phyloP scores from a whole-genome alignment of 2,888 invertebrate species.

The Lacanobia oleracea region DNA sequence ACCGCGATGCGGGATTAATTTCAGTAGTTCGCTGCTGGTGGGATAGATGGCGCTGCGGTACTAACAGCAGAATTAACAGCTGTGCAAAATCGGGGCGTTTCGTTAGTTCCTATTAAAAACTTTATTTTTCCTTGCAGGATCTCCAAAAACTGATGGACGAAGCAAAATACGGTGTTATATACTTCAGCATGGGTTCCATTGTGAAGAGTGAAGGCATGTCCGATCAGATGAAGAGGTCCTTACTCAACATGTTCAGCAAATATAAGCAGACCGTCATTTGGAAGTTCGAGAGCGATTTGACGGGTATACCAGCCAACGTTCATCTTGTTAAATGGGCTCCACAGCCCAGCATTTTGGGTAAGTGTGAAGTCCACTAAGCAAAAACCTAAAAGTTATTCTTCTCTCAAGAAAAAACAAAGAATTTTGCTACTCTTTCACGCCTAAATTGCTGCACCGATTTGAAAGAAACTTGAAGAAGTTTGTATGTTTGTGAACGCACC shows the following conservation, averaged over 20 bases:
- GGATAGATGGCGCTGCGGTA: too few relatives aligned
- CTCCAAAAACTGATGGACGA: constrained; percentile 78
- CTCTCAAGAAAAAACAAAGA: background rate
- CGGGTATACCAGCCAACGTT: constrained; percentile 76
- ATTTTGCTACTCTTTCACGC: too few relatives aligned
- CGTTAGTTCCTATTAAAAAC: background rate
- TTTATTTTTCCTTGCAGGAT: constrained; percentile 67
- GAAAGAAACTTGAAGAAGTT: too few relatives aligned
- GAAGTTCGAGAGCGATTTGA: constrained; percentile 80
- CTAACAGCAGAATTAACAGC: too few relatives aligned
- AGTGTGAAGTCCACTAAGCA: constrained; percentile 25
- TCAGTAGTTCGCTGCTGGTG: too few relatives aligned
- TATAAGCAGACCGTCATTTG: constrained; percentile 81
- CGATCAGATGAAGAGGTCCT: constrained; percentile 70
- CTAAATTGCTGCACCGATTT: too few relatives aligned
- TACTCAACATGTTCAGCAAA: constrained; percentile 76
- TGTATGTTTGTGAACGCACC: too few relatives aligned
- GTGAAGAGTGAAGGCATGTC: constrained; percentile 74
- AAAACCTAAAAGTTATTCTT: background rate
- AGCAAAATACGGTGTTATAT: constrained; percentile 76
- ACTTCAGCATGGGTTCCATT: constrained; percentile 80
- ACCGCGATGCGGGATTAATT: too few relatives aligned
- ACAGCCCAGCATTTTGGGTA: constrained; percentile 77
- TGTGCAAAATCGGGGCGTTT: too few relatives aligned
- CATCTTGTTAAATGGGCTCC: constrained; percentile 82